Percentiles rank a stretch among this genome's conserved stretches.
These are phyloP conservation scores for Nipponia nippon DNA, from an alignment of 2,113 vertebrate species.

Conservation along the genomic window DNA sequence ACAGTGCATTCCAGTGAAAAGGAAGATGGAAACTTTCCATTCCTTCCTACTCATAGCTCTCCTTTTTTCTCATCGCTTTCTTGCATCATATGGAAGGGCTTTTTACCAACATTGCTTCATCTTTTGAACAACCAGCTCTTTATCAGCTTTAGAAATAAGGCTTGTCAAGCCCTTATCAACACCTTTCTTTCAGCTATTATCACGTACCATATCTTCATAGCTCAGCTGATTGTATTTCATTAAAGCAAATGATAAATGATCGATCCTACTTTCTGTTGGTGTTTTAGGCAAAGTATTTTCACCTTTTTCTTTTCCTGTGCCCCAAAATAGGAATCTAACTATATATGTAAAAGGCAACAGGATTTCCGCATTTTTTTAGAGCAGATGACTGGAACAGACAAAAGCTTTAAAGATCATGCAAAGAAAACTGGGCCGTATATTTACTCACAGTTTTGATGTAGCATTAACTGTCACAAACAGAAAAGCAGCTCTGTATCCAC, in stretches of 20 bases:
- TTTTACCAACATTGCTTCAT: background rate
- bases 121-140: background rate
- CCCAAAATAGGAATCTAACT: background rate
- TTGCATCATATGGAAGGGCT: background rate
- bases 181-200: background rate
- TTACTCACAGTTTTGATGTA: background rate
- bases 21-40: background rate
- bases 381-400: background rate
- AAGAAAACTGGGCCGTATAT: background rate
- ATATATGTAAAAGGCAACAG: background rate
- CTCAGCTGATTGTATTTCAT: background rate
- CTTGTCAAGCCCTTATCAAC: background rate
- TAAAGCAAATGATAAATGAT: background rate
- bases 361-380: background rate
- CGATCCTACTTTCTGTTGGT: background rate
- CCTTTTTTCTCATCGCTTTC: background rate
- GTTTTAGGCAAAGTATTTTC: background rate
- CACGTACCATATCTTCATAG: background rate
- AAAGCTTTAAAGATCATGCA: background rate
- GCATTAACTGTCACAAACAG: background rate
- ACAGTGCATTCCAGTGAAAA: background rate
- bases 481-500: background rate
- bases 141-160: background rate
- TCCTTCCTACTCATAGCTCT: background rate
- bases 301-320: background rate